These are phyloP conservation scores for Caradrina clavipalpis DNA, from an alignment of 2,888 invertebrate genomes.

Conservation along the genomic window DNA sequence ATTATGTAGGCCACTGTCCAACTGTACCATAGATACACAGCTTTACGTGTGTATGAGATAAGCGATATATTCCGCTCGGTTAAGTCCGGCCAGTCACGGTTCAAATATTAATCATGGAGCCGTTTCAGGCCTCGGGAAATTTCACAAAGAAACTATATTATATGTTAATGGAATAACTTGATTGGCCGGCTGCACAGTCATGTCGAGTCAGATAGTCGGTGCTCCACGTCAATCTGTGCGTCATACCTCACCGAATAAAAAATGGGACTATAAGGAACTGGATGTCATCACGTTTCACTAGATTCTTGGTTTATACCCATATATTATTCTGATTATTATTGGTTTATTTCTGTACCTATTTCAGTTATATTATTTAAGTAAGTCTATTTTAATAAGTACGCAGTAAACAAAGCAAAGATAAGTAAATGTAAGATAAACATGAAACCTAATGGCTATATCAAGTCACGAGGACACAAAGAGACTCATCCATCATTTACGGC, in stretches of 20 bases:
- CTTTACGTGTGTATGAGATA: slow-evolving; percentile 65
- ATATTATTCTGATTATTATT: not conserved
- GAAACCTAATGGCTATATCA: slow-evolving; percentile 76
- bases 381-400: slow-evolving; percentile 30
- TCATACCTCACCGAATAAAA: slow-evolving; percentile 36
- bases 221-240: slow-evolving; percentile 39
- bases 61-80: slow-evolving; percentile 74
- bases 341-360: not conserved
- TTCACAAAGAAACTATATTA: slow-evolving; percentile 84
- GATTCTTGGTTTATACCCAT: too few species aligned
- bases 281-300: slow-evolving; percentile 6
- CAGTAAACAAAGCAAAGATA: slow-evolving; percentile 38
- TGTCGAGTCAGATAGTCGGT: slow-evolving; percentile 67
- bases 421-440: slow-evolving; percentile 52
- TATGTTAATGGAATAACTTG: slow-evolving; percentile 85
- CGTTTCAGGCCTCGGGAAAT: slow-evolving; percentile 77
- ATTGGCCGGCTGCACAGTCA: slow-evolving; percentile 73
- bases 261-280: not conserved
- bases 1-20: slow-evolving; percentile 44
- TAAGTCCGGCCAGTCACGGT: slow-evolving; percentile 80
- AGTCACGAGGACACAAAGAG: slow-evolving; percentile 73
- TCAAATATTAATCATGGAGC: slow-evolving; percentile 84
- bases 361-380: not conserved
- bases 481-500: slow-evolving; percentile 85
- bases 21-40: slow-evolving; percentile 34